Evolutionary conservation across 1,140 invertebrate genomes (phyloP), one percentile per base, ranked within the genome.

Genomic region (Heliconius eleuchia): DNA sequence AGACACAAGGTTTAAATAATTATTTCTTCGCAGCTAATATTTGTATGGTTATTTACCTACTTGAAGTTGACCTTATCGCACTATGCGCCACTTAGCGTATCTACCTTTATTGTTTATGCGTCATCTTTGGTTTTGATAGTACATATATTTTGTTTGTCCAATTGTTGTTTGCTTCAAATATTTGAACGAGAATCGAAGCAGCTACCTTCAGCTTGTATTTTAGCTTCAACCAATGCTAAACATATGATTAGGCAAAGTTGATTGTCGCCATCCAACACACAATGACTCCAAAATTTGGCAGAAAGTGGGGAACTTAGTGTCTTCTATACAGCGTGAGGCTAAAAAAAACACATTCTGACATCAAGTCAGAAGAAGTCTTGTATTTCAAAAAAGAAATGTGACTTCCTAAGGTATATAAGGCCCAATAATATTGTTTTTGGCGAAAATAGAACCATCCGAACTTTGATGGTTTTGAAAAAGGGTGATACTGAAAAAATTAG

Each of bases 31-130:
- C 23, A 30, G 3, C n/a, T 27, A 66, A 66, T 66, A 66, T 66
- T 30, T 66, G 60, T 66, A 55, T 74, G 23, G 42, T 27, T 66
- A 66, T 66, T 66, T 27, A 30, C 34, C 6, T 7, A 37, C 4
- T 66, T 3, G 23, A 13, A 66, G 23, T 27, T 66, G 60, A 30
- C 60, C 60, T 66, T 74, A 74, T 73, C 72, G 72, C 11, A 73
- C 18, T 73, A n/a, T 42, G 39, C 37, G 74, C 34, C 55, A 37
- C n/a, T 75, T 75, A 66, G 55, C 57, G 34, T 75, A 75, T 66
- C 60, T 66, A 66, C 30, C 60, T 66, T 66, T 19, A 18, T 76
- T 76, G 57, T 42, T n/a, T 23, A 76, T n/a, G 19, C 73, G 73
- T 74, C 73, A 57, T 42, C 60, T 66, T 27, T 16, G 27, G 11